These are phyloP conservation scores for Scophthalmus maximus DNA, from an alignment of 2,113 vertebrate species.

Conservation along the genomic window DNA sequence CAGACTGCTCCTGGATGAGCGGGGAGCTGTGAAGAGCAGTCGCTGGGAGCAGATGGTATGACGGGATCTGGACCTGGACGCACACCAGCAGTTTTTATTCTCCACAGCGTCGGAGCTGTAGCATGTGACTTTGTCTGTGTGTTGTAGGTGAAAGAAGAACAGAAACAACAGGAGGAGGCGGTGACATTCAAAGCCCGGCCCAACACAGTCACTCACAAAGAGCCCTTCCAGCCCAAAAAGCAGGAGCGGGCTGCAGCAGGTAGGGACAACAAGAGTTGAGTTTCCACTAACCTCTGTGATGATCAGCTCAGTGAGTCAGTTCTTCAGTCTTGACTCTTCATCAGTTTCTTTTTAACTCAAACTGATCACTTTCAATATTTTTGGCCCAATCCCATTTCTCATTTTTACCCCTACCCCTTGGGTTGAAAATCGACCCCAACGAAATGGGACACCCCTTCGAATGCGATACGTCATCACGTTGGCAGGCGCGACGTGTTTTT, in stretches of 20 bases:
- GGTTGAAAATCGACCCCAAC: no score
- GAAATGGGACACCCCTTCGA: no score
- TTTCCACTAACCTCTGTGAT: no score
- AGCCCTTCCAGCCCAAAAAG: slow-evolving; percentile 92
- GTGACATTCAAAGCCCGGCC: slow-evolving; percentile 90
- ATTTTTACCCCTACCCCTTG: no score
- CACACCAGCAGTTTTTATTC: neutral
- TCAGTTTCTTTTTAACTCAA: no score
- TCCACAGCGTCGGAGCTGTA: neutral
- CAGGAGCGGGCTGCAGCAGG: slow-evolving; percentile 82
- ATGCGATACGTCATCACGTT: no score
- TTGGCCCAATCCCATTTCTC: no score
- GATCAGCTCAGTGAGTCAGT: no score
- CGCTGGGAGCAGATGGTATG: slow-evolving; percentile 90
- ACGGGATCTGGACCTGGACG: neutral
- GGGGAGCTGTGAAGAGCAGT: slow-evolving; percentile 86
- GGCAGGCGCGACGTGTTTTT: no score
- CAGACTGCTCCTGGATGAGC: slow-evolving; percentile 85
- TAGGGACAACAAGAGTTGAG: slow-evolving; percentile 75
- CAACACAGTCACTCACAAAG: slow-evolving; percentile 86
- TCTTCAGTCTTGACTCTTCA: no score
- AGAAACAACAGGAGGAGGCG: slow-evolving; percentile 88
- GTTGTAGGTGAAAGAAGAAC: slow-evolving; percentile 88
- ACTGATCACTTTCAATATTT: no score
- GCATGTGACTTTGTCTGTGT: neutral